Conservation (phyloP, 2,888 invertebrate species). For the Asteroscopus sphinx region DNA sequence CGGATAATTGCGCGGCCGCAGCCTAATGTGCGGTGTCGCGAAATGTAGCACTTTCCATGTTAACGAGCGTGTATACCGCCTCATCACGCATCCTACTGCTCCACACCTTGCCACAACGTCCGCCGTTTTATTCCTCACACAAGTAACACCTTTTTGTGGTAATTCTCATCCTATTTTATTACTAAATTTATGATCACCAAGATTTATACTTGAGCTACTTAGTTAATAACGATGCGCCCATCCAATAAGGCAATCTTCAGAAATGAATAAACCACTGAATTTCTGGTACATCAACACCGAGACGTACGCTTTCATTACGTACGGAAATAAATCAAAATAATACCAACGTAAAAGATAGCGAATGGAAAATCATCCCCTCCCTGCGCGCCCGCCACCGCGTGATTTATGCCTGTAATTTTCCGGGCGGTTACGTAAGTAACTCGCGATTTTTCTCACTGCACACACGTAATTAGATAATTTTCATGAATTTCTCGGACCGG, state of each 20-base stretch:
- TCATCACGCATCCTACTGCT: conserved; percentile 65
- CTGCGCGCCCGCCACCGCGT: conserved; percentile 71
- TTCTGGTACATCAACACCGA: conserved; percentile 80
- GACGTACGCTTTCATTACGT: conserved; percentile 88
- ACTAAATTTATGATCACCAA: conserved; percentile 72
- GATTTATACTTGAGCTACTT: conserved; percentile 69
- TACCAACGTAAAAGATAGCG: conserved; percentile 87
- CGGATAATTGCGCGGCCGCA: conserved; percentile 77
- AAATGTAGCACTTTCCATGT: conserved; percentile 81
- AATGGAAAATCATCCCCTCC: conserved; percentile 86
- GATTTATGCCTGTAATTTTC: conserved; percentile 89
- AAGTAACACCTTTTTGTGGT: conserved; percentile 83
- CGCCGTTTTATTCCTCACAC: conserved; percentile 75
- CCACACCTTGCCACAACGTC: conserved; percentile 74
- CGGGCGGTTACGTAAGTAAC: conserved; percentile 88
- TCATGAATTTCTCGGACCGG: conserved; percentile 74
- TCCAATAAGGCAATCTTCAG: conserved; percentile 69
- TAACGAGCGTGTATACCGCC: conserved; percentile 77
- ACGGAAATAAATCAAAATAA: conserved; percentile 88
- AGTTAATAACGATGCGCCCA: conserved; percentile 71
- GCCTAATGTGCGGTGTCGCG: conserved; percentile 81
- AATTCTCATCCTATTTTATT: conserved; percentile 75
- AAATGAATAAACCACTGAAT: conserved; percentile 77
- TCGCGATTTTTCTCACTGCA: conserved; percentile 87
- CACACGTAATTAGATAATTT: conserved; percentile 89